Evolutionary conservation across 2,113 vertebrate species (phyloP), one percentile per base, ranked within the genome.

Genomic region (Petroica traversi): DNA sequence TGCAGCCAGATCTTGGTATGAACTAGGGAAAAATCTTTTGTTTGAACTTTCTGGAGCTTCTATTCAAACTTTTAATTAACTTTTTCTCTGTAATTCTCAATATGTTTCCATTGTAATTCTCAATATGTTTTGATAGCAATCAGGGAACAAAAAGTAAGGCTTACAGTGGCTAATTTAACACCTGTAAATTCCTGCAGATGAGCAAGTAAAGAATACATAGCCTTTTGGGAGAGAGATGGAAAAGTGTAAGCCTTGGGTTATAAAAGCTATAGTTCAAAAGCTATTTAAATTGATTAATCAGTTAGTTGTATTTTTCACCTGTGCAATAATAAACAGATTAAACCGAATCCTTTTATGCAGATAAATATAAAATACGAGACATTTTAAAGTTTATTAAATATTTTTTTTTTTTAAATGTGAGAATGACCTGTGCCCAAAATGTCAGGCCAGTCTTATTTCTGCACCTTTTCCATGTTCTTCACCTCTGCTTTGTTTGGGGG

Each of bases 31-130:
- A 96, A 91, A 91, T 96, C 46, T 93, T 94, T 91, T 96, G 71
- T 96, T 95, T 93, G 92, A 95, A 96, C 69, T 95, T 95, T 95
- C 29, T 75, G 57, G 85, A 82, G 52, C 64, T 93, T 96, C 81
- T 74, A 89, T 95, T 95, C 54, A 92, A 93, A 79, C 85, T 95
- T 96, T 94, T 93, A 95, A 92, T 96, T 96, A 96, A 93, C 79
- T 95, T 88, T 93, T 93, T 73, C n/a, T 77, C 57, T 82, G 73
- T 95, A 95, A 85, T 94, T 95, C 91, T 94, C 92, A 96, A 40
- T 89, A 83, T 93, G 92, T 88, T 95, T 89, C 91, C 77, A 55
- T 83, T 89, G 88, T 91, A 96, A 96, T 93, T 94, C 71, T 94
- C 85, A 93, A 81, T 95, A 94, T 93, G 74, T 49, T 96, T 92